phyloP scores from a whole-genome alignment of 1,140 invertebrate species.

The Caenorhabditis elegans region WBcel235 BX284606.5:13386001-13386500 shows the following conservation, averaged over 20 bases:
- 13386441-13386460: slow-evolving; percentile 66
- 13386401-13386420: slow-evolving; percentile 58
- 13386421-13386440: slow-evolving; percentile 65
- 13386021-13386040: no score
- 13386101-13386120: no score
- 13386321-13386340: slow-evolving; percentile 65
- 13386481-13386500: slow-evolving; percentile 62
- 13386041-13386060: no score
- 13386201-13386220: not conserved
- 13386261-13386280: slow-evolving; percentile 64
- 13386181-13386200: not conserved
- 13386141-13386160: slow-evolving; percentile 8
- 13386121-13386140: not conserved
- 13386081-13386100: not conserved
- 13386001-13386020: no score
- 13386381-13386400: slow-evolving; percentile 63
- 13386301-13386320: slow-evolving; percentile 63
- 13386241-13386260: slow-evolving; percentile 60
- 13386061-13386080: slow-evolving; percentile 13
- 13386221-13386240: slow-evolving; percentile 31
- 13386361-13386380: slow-evolving; percentile 60
- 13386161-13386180: slow-evolving; percentile 28
- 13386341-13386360: slow-evolving; percentile 61
- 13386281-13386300: slow-evolving; percentile 66
- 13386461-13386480: slow-evolving; percentile 63